A percentile compares a stretch with the other conserved stretches of the same genome.
These are phyloP conservation scores for Microchrysa polita DNA, from an alignment of 2,888 invertebrate genomes.

Conservation along the genomic window DNA sequence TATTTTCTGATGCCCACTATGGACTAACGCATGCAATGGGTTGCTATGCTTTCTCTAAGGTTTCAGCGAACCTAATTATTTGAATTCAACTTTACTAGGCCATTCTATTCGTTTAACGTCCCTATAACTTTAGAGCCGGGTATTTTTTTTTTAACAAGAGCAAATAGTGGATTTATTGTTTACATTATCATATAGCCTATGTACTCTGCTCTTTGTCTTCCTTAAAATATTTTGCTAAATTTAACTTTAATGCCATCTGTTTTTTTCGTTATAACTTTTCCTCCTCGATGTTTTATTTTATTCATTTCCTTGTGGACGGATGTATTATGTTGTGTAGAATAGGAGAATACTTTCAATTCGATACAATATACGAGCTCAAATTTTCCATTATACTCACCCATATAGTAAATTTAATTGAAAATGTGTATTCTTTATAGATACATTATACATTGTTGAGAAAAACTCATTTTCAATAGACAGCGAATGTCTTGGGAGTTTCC, in stretches of 20 bases:
- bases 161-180: neutral
- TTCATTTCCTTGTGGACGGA: neutral
- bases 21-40: no score
- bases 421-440: neutral
- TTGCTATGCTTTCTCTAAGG: no score
- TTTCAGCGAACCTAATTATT: no score
- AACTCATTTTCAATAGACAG: neutral
- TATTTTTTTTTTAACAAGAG: no score
- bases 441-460: no score
- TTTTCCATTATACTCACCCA: neutral
- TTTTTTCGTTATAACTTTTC: neutral
- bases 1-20: no score
- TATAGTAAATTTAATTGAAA: neutral
- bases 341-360: no score
- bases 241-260: neutral
- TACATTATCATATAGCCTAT: neutral
- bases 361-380: neutral
- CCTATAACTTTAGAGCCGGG: no score
- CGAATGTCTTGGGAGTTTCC: conserved; percentile 28
- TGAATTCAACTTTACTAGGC: no score
- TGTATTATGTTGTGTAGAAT: neutral
- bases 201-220: neutral
- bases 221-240: neutral
- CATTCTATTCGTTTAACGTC: no score
- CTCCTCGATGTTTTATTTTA: neutral